These are phyloP conservation scores for Gymnoscelis rufifasciata DNA, from an alignment of 2,888 invertebrate species.

Conservation along the genomic window DNA sequence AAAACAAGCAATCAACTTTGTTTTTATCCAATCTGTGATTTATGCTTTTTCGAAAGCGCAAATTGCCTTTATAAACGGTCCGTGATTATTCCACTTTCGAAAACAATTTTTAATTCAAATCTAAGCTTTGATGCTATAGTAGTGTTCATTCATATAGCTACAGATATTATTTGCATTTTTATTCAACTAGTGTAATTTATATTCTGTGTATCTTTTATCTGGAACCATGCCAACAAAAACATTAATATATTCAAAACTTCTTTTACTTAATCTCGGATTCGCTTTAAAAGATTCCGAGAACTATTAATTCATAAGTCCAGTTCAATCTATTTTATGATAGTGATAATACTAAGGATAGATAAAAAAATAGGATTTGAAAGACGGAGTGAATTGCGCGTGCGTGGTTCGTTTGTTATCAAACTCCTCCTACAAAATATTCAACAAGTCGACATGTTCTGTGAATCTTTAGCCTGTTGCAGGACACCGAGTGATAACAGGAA, in stretches of 20 bases:
- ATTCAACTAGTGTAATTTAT: neutral
- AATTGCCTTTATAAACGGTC: conserved; percentile 11
- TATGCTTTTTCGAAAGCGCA: conserved; percentile 22
- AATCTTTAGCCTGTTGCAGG: conserved; percentile 8
- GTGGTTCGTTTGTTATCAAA: conserved; percentile 35
- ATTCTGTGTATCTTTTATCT: neutral
- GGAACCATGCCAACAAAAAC: conserved; percentile 5
- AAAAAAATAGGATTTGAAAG: too few relatives aligned
- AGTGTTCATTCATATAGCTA: neutral
- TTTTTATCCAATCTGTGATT: conserved; percentile 21
- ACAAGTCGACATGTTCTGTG: conserved; percentile 45
- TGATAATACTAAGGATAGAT: too few relatives aligned
- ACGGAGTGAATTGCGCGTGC: conserved; percentile 51
- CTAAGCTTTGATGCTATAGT: conserved; percentile 1
- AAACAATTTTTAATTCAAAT: conserved; percentile 23
- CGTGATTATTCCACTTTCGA: conserved; percentile 21
- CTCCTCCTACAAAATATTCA: conserved; percentile 56
- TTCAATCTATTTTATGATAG: neutral
- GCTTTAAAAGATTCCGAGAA: neutral
- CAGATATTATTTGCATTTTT: neutral
- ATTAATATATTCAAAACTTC: conserved; percentile 1
- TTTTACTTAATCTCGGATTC: neutral
- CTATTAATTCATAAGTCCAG: neutral
- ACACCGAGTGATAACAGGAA: conserved; percentile 4
- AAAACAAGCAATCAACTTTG: conserved; percentile 7